Percentiles rank a stretch among this genome's conserved stretches.
Conservation (phyloP, 2,797 vertebrate species). For the Kryptopterus vitreolus region DNA sequence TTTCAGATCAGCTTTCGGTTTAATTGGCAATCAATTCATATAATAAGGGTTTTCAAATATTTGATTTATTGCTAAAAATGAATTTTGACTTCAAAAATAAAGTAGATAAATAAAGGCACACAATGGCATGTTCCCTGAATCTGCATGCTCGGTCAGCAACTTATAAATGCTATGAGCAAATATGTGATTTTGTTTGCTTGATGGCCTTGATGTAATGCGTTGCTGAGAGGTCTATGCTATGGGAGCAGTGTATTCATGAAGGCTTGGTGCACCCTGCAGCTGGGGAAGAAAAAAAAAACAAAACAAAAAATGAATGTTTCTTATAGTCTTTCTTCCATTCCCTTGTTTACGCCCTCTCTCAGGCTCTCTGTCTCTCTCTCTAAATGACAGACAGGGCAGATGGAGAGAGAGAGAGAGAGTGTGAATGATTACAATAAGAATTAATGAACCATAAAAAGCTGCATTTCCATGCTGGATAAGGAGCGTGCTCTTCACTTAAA, state of each 20-base stretch:
- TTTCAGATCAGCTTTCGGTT: background rate
- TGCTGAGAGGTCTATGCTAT: slow-evolving; percentile 31
- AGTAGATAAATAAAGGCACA: background rate
- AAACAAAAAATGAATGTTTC: slow-evolving; percentile 16
- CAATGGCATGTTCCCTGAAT: background rate
- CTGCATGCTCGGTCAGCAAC: background rate
- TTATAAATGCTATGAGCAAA: background rate
- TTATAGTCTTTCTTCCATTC: background rate
- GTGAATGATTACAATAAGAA: slow-evolving; percentile 28
- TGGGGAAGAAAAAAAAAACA: no score
- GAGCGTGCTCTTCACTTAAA: slow-evolving; percentile 32
- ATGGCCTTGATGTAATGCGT: slow-evolving; percentile 27
- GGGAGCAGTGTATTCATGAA: slow-evolving; percentile 44
- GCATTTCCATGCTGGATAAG: slow-evolving; percentile 41
- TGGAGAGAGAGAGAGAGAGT: slow-evolving; percentile 33
- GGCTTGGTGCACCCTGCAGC: slow-evolving; percentile 29
- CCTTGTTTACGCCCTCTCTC: slow-evolving; percentile 17
- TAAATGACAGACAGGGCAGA: slow-evolving; percentile 37
- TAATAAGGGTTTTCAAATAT: background rate
- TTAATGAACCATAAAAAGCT: slow-evolving; percentile 41
- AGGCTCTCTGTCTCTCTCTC: slow-evolving; percentile 20
- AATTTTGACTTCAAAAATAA: background rate
- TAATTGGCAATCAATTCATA: background rate
- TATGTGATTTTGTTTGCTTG: slow-evolving; percentile 35
- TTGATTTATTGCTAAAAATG: background rate